phyloP scores from a whole-genome alignment of 1,140 invertebrate species.

The Cylas formicarius region DNA sequence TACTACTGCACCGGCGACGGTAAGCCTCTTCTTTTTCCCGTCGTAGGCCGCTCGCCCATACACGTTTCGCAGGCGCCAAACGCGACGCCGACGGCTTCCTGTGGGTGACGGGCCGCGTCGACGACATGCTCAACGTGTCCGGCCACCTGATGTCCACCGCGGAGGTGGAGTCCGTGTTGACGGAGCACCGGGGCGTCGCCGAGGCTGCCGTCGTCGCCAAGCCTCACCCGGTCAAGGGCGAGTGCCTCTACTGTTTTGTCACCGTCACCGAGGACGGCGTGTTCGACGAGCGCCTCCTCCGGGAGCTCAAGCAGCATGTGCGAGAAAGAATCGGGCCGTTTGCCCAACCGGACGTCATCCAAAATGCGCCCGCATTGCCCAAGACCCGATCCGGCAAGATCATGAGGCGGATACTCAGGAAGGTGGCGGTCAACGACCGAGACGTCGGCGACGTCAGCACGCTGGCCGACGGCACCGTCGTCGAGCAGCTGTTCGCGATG shows the following conservation, averaged over 20 bases:
- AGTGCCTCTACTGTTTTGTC: slow-evolving; percentile 94
- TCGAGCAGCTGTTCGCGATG: slow-evolving; percentile 70
- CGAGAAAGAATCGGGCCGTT: slow-evolving; percentile 92
- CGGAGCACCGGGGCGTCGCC: slow-evolving; percentile 73
- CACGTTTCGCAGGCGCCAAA: slow-evolving; percentile 73
- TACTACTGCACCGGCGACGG: slow-evolving; percentile 98
- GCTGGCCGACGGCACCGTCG: slow-evolving; percentile 78
- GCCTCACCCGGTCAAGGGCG: slow-evolving; percentile 89
- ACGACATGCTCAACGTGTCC: slow-evolving; percentile 97
- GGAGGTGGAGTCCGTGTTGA: slow-evolving; percentile 86
- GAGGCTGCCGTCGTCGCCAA: slow-evolving; percentile 94
- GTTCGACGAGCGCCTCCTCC: slow-evolving; percentile 63
- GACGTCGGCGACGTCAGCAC: slow-evolving; percentile 92
- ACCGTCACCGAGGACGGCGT: slow-evolving; percentile 70
- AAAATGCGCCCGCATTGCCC: slow-evolving; percentile 84
- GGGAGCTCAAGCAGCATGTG: slow-evolving; percentile 76
- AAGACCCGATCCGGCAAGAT: slow-evolving; percentile 98
- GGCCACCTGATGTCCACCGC: slow-evolving; percentile 96
- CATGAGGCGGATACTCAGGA: slow-evolving; percentile 89
- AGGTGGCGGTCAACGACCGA: slow-evolving; percentile 80
- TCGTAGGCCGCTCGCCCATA: too few species aligned
- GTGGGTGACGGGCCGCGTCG: slow-evolving; percentile 94
- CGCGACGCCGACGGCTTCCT: slow-evolving; percentile 91
- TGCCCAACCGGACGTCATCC: slow-evolving; percentile 90
- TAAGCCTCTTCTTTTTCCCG: slow-evolving; percentile 48